These are phyloP conservation scores for Julus scanicus DNA, from an alignment of 2,888 invertebrate genomes.

Conservation along the genomic window DNA sequence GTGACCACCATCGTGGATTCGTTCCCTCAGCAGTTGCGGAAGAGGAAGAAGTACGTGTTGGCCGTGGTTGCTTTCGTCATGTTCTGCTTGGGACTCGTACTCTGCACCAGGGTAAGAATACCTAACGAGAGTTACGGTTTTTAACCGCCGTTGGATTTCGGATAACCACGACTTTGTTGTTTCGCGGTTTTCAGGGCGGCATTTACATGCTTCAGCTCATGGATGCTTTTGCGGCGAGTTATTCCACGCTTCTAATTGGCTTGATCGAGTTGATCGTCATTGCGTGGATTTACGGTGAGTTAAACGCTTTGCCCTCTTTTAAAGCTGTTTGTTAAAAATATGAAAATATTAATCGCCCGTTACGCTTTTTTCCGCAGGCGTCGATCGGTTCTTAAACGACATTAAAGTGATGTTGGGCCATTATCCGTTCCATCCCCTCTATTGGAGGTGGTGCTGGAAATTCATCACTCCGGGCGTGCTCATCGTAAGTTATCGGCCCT, in stretches of 20 bases:
- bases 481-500: slow-evolving; percentile 73
- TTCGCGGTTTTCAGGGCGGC: slow-evolving; percentile 75
- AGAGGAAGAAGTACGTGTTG: slow-evolving; percentile 69
- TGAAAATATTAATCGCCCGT: too few relatives aligned
- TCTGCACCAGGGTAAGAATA: slow-evolving; percentile 75
- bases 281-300: slow-evolving; percentile 76
- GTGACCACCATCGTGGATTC: slow-evolving; percentile 69
- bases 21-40: slow-evolving; percentile 66
- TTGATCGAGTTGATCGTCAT: slow-evolving; percentile 75
- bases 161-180: too few relatives aligned
- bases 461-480: slow-evolving; percentile 76
- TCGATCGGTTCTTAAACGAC: slow-evolving; percentile 68
- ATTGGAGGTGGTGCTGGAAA: slow-evolving; percentile 81
- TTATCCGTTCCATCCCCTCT: slow-evolving; percentile 71
- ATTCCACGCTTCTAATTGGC: slow-evolving; percentile 79
- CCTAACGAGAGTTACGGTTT: too few relatives aligned
- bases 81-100: slow-evolving; percentile 78
- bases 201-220: slow-evolving; percentile 78
- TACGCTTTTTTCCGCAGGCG: slow-evolving; percentile 64
- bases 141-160: too few relatives aligned
- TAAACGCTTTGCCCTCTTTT: too few relatives aligned
- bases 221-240: slow-evolving; percentile 82
- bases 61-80: slow-evolving; percentile 74
- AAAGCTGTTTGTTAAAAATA: too few relatives aligned
- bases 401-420: slow-evolving; percentile 73